Conservation (phyloP, 1,140 invertebrate genomes). For the Leptinotarsa defecta region DNA sequence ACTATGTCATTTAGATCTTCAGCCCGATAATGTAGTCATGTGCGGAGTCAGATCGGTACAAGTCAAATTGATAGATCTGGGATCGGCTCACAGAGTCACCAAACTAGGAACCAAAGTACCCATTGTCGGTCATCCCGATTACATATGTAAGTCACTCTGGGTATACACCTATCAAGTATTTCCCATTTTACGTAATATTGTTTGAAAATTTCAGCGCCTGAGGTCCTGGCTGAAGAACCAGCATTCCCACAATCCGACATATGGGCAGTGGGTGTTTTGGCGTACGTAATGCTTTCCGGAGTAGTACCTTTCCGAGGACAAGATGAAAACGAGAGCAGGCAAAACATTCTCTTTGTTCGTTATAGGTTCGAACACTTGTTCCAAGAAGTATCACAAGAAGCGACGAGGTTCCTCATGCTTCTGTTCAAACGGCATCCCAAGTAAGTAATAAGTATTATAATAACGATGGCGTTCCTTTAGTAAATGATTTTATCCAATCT, state of each 20-base stretch:
- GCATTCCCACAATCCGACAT: constrained; percentile 91
- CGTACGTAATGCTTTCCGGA: constrained; percentile 94
- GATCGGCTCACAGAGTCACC: constrained; percentile 78
- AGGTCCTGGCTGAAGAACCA: constrained; percentile 85
- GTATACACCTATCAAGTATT: neutral
- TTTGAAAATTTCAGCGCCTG: constrained; percentile 74
- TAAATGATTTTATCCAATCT: too few species aligned
- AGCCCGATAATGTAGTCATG: constrained; percentile 97
- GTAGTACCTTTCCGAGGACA: constrained; percentile 88
- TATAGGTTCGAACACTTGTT: constrained; percentile 94
- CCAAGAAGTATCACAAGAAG: constrained; percentile 93
- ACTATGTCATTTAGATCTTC: constrained; percentile 89
- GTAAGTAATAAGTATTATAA: constrained; percentile 59
- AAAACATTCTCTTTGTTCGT: constrained; percentile 91
- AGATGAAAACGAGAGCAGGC: constrained; percentile 81
- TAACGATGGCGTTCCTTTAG: too few species aligned
- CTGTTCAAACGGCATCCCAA: constrained; percentile 91
- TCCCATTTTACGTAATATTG: neutral
- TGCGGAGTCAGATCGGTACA: constrained; percentile 81
- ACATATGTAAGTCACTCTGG: constrained; percentile 64
- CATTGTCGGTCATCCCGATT: constrained; percentile 71
- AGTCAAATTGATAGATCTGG: constrained; percentile 92
- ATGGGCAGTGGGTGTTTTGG: constrained; percentile 92
- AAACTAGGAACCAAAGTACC: constrained; percentile 77
- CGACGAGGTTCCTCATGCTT: constrained; percentile 91